These are phyloP conservation scores for Acleris emargana DNA, from an alignment of 2,888 invertebrate genomes.

Conservation along the genomic window DNA sequence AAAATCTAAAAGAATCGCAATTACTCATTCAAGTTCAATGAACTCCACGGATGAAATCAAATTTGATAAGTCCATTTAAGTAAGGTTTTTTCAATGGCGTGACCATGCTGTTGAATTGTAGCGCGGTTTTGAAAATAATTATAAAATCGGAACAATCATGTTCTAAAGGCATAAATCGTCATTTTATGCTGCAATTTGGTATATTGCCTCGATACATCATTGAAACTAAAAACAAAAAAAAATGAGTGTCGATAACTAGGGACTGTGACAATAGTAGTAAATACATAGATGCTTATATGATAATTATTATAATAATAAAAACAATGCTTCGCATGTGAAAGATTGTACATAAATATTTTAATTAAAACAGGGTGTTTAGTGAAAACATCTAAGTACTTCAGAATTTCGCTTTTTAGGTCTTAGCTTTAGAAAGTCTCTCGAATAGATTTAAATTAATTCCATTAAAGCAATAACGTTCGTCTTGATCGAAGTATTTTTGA, in stretches of 20 bases:
- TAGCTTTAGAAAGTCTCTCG: conserved; percentile 4
- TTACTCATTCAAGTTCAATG: background rate
- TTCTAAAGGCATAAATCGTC: background rate
- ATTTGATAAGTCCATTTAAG: too few species aligned
- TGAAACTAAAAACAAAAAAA: conserved; percentile 13
- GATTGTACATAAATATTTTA: conserved; percentile 52
- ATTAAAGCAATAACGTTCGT: conserved; percentile 6
- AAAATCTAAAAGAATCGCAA: background rate
- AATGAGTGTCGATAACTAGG: conserved; percentile 62
- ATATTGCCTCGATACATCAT: conserved; percentile 27
- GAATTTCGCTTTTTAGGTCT: conserved; percentile 38
- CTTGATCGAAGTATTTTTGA: conserved; percentile 26
- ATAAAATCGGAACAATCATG: too few species aligned
- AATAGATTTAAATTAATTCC: conserved; percentile 19
- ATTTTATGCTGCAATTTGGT: conserved; percentile 12
- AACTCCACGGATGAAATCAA: too few species aligned
- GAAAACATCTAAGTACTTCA: conserved; percentile 65
- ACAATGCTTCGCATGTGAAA: conserved; percentile 69
- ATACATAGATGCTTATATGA: conserved; percentile 74
- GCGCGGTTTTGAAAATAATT: too few species aligned
- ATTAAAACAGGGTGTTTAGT: conserved; percentile 70
- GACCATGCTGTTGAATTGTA: too few species aligned
- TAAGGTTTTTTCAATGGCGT: too few species aligned
- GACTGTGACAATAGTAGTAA: conserved; percentile 80
- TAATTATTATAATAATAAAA: conserved; percentile 59